Evolutionary conservation across 1,140 invertebrate genomes (phyloP).

Genomic region (Drosophila ambigua): DNA sequence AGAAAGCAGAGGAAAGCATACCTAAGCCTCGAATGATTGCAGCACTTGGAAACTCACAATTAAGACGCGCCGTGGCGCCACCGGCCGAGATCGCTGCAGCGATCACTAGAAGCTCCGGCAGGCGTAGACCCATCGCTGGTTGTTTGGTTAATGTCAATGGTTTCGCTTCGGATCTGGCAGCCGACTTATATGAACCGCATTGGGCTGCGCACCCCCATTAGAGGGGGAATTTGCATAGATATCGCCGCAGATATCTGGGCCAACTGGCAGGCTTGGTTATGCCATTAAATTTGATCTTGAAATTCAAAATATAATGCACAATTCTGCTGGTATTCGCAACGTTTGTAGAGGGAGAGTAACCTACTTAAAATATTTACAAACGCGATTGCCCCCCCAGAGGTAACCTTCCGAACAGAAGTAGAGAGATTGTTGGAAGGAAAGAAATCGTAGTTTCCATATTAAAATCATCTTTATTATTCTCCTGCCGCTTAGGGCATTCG

Average conservation of each 20-base stretch:
- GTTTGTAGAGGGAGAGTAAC: constrained; percentile 24
- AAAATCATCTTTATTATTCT: neutral
- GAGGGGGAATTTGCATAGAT: constrained; percentile 58
- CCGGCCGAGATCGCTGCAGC: constrained; percentile 12
- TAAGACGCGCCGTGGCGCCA: constrained; percentile 21
- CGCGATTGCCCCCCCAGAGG: too few relatives aligned
- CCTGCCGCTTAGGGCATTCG: constrained; percentile 52
- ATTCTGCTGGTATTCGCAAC: constrained; percentile 51
- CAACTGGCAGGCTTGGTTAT: constrained; percentile 45
- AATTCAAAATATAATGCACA: constrained; percentile 57
- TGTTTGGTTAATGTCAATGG: constrained; percentile 26
- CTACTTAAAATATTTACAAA: constrained; percentile 26
- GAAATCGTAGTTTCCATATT: neutral
- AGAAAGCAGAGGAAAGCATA: too few relatives aligned
- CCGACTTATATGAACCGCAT: constrained; percentile 29
- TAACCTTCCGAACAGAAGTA: neutral
- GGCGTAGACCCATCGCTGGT: constrained; percentile 37
- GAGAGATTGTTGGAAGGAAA: neutral
- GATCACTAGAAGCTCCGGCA: constrained; percentile 30
- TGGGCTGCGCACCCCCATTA: constrained; percentile 34
- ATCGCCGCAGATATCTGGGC: constrained; percentile 45
- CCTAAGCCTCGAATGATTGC: neutral
- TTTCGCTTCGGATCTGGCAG: neutral
- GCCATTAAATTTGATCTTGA: constrained; percentile 79
- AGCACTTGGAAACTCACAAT: constrained; percentile 40